Conservation (phyloP, 2,888 invertebrate genomes). For the Spicauda simplicius region DNA sequence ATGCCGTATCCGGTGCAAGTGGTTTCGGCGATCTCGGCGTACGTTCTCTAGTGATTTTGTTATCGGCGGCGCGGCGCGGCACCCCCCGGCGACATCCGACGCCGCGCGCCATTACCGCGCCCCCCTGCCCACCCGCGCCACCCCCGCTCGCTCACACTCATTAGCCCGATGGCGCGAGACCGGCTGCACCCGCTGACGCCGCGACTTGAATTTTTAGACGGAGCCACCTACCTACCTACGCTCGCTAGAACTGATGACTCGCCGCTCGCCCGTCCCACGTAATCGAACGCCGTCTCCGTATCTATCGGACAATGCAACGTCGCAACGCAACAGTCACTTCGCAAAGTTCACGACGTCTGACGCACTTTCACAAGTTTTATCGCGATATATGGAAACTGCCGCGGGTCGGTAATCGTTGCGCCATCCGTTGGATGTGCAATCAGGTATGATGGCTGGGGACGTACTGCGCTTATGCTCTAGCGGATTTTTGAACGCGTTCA, state of each 20-base stretch:
- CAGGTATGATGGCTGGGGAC: conserved; percentile 22
- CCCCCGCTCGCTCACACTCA: conserved; percentile 54
- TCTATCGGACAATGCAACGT: conserved; percentile 27
- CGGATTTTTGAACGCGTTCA: conserved; percentile 33
- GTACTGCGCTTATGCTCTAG: conserved; percentile 29
- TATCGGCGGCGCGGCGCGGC: conserved; percentile 80
- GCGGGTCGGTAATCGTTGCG: conserved; percentile 22
- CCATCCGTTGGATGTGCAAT: conserved; percentile 29
- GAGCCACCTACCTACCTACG: conserved; percentile 42
- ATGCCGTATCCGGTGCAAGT: conserved; percentile 53
- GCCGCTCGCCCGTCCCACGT: conserved; percentile 23
- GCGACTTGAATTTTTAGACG: conserved; percentile 72
- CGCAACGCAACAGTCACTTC: conserved; percentile 22
- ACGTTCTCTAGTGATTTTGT: conserved; percentile 82
- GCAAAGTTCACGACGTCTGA: conserved; percentile 34
- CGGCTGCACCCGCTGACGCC: conserved; percentile 67
- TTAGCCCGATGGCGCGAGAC: conserved; percentile 72
- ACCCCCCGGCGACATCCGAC: conserved; percentile 81
- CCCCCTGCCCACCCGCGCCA: conserved; percentile 50
- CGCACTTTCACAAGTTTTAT: conserved; percentile 42
- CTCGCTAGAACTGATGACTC: conserved; percentile 34
- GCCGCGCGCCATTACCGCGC: conserved; percentile 76
- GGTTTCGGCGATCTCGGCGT: conserved; percentile 46
- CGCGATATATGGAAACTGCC: conserved; percentile 28
- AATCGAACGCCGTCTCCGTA: conserved; percentile 26